Evolutionary conservation across 2,113 vertebrate genomes (phyloP).

Genomic region (Hippolais icterina): DNA sequence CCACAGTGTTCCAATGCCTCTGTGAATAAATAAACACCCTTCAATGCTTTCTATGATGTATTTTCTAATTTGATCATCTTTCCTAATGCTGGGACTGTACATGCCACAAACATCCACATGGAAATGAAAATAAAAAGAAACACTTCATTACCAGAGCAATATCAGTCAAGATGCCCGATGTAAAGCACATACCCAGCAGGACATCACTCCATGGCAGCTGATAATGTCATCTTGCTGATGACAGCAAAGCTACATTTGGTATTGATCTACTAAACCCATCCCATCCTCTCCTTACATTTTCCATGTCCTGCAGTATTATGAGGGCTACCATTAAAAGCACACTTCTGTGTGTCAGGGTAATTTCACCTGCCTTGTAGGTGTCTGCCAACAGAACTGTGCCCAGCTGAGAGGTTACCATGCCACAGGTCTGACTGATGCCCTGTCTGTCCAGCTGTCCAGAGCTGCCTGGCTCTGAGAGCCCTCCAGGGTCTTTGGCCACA

Average conservation of each 20-base stretch:
- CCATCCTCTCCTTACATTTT: neutral
- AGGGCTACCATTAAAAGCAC: neutral
- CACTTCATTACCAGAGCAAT: neutral
- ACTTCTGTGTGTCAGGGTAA: neutral
- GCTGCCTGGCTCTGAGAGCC: neutral
- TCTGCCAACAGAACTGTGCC: neutral
- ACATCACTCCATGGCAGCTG: neutral
- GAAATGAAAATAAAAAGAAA: neutral
- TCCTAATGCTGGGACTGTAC: neutral
- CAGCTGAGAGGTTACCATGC: accelerated
- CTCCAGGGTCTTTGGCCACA: neutral
- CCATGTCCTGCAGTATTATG: neutral
- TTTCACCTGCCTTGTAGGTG: neutral
- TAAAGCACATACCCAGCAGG: neutral
- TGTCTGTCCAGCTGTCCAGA: neutral
- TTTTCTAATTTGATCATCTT: neutral
- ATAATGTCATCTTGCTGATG: neutral
- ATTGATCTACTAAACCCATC: neutral
- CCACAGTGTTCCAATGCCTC: neutral
- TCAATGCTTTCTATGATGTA: neutral
- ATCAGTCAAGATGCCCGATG: neutral
- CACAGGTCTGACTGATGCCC: neutral
- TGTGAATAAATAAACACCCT: neutral
- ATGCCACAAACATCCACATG: neutral
- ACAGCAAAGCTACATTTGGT: neutral